These are phyloP conservation scores for Brachionichthys hirsutus DNA, from an alignment of 2,113 vertebrate genomes.

Conservation along the genomic window DNA sequence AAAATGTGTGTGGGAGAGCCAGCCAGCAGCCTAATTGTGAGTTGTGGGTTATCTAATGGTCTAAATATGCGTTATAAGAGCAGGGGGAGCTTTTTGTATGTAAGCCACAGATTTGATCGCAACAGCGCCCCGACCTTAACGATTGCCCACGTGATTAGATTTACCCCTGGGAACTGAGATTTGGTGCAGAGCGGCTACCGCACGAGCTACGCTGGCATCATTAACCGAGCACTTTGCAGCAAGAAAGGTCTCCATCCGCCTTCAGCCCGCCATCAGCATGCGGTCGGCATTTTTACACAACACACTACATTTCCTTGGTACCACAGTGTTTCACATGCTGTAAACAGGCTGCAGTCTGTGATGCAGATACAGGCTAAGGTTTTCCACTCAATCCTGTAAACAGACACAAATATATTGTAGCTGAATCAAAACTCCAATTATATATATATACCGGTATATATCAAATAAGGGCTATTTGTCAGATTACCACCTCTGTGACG, in stretches of 20 bases:
- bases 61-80: conserved; percentile 56
- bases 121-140: conserved; percentile 42
- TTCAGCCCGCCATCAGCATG: conserved; percentile 13
- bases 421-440: conserved; percentile 21
- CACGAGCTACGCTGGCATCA: conserved; percentile 41
- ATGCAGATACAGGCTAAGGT: conserved; percentile 8
- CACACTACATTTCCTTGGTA: conserved; percentile 51
- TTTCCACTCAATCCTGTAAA: conserved; percentile 15
- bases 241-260: conserved; percentile 35
- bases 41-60: conserved; percentile 59
- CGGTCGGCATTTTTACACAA: conserved; percentile 41
- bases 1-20: conserved; percentile 30
- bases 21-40: conserved; percentile 50
- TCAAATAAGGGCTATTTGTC: conserved; percentile 3
- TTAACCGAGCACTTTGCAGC: conserved; percentile 54
- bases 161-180: conserved; percentile 37
- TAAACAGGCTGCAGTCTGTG: conserved; percentile 39
- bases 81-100: conserved; percentile 29
- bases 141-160: conserved; percentile 30
- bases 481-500: conserved; percentile 1
- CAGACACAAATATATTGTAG: conserved; percentile 11
- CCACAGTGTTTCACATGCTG: conserved; percentile 37
- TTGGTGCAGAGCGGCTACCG: conserved; percentile 28
- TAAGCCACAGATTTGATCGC: conserved; percentile 44
- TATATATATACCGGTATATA: too few relatives aligned